Conservation (phyloP, 2,113 vertebrate species). For the Poeciliopsis retropinna region DNA sequence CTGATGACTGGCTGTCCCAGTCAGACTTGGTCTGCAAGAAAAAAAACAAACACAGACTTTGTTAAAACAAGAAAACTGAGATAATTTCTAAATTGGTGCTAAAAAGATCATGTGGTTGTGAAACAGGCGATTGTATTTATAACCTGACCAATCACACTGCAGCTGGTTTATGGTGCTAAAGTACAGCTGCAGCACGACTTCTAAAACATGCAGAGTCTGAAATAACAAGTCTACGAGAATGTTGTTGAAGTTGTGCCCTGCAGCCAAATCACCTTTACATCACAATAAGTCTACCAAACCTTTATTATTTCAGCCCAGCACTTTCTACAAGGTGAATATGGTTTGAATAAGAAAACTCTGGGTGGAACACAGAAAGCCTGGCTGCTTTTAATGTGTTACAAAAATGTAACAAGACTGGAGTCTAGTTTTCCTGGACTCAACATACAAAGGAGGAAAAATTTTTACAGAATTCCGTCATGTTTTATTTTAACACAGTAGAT, state of each 20-base stretch:
- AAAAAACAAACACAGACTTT: constrained; percentile 4
- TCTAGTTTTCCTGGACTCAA: background rate
- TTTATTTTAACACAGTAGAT: too few species aligned
- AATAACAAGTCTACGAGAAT: too few species aligned
- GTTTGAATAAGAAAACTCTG: too few species aligned
- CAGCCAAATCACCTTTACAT: too few species aligned
- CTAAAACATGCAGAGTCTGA: background rate
- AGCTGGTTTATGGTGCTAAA: background rate
- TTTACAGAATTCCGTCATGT: too few species aligned
- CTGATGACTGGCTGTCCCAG: background rate
- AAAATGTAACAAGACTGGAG: background rate
- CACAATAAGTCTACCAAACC: too few species aligned
- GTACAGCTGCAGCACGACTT: background rate
- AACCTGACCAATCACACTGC: background rate
- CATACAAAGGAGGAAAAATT: too few species aligned
- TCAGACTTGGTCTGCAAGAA: constrained; percentile 1
- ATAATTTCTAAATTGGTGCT: too few species aligned
- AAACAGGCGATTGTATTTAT: background rate
- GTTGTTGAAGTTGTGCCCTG: background rate
- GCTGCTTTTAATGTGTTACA: background rate
- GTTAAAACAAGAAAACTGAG: background rate
- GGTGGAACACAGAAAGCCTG: background rate
- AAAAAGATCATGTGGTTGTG: too few species aligned
- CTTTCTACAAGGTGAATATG: too few species aligned
- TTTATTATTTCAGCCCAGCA: background rate